Evolutionary conservation across 2,113 vertebrate genomes (phyloP), one percentile per base, ranked within the genome.

Genomic region (Casuarius casuarius): DNA sequence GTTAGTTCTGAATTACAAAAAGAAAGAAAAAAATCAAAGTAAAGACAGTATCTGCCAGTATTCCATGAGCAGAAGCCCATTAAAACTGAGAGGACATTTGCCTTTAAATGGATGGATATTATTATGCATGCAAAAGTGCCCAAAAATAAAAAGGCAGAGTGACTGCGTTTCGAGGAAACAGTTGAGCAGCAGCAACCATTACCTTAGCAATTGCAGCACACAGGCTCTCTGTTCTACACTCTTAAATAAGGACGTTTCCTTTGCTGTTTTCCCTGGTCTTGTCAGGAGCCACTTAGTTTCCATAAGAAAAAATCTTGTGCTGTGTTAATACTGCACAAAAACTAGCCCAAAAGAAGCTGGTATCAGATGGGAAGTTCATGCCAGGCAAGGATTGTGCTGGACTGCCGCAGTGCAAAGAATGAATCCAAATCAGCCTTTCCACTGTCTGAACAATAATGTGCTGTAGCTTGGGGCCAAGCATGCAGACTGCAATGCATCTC

Each of bases 81-180:
- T 95, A 95, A 97, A 96, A 91, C 89, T 91, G 77, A 82, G 78
- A 85, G 95, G 71, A 94, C 77, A 91, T 95, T 97, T 97, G 84
- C 94, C 84, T 97, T 97, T 96, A 96, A 97, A 97, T 94, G 92
- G 81, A 94, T 96, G 84, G 84, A 52, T 96, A 74, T 95, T 91
- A 95, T 96, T 96, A 95, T 85, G 92, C 91, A 94, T 94, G 95
- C 95, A 96, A 89, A 97, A 96, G 89, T 95, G 92, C 95, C 87
- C 97, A 94, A 96, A 97, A 95, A 97, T 96, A 96, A 97, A 96
- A 91, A 95, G 94, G 91, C 95, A 97, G 77, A 94, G 89, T 71
- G 87, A 90, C 84, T 96, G 91, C 94, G 74, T 96, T 97, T 97
- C 4, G 59, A 97, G 87, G 94, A 97, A 97, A 94, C 89, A 91